Percentiles rank a stretch among this genome's conserved stretches.
phyloP scores from a whole-genome alignment of 2,797 vertebrate species.

The Hybognathus amarus region DNA sequence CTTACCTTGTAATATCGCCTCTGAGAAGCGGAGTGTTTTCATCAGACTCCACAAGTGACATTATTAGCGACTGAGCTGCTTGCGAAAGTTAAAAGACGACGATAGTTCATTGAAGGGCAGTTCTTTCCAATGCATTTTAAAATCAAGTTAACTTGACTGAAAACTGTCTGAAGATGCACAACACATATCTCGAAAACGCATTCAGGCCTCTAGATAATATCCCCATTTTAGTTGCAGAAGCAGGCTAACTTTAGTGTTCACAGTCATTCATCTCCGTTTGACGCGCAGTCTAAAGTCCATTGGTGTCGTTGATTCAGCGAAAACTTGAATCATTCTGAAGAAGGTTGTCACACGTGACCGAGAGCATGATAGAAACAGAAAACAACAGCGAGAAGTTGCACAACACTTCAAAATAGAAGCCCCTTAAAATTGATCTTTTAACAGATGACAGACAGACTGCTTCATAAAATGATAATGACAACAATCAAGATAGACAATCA shows the following conservation, averaged over 20 bases:
- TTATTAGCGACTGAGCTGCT: conserved; percentile 46
- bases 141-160: neutral
- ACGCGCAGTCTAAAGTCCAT: conserved; percentile 34
- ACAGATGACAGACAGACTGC: no score
- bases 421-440: neutral
- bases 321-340: neutral
- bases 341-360: conserved; percentile 3
- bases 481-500: neutral
- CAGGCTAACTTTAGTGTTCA: neutral
- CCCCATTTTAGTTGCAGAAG: conserved; percentile 3
- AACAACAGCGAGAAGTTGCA: accelerated
- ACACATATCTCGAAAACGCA: neutral
- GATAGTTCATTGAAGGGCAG: neutral
- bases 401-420: conserved; percentile 42
- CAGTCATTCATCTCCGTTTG: neutral
- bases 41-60: conserved; percentile 70
- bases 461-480: neutral
- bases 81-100: neutral
- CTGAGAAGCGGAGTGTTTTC: conserved; percentile 72
- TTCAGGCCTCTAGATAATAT: neutral
- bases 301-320: neutral
- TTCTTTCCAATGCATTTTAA: neutral
- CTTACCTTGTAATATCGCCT: conserved; percentile 74
- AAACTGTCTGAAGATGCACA: neutral
- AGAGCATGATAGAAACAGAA: neutral